These are phyloP conservation scores for Mystacornis crossleyi DNA, from an alignment of 2,113 vertebrate genomes.

Conservation along the genomic window DNA sequence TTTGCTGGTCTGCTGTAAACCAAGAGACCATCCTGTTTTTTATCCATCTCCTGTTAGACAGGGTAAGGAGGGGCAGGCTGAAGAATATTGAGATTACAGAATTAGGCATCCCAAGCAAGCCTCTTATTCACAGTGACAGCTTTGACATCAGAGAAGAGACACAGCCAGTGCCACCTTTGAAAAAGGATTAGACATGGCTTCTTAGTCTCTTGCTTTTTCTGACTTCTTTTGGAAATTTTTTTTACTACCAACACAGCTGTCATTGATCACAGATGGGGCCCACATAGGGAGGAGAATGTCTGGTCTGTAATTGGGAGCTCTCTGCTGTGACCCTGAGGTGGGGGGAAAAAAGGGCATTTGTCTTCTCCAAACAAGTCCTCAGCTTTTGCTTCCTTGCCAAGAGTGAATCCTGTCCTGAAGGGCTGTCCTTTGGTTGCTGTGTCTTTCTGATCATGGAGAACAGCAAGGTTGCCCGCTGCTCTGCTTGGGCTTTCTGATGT, in stretches of 20 bases:
- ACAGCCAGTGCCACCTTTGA: neutral
- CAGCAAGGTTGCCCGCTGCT: neutral
- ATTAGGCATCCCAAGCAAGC: neutral
- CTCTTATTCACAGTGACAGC: neutral
- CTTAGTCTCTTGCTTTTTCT: slow-evolving; percentile 9
- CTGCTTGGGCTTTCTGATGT: neutral
- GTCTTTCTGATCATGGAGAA: neutral
- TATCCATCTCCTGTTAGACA: neutral
- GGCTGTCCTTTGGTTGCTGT: neutral
- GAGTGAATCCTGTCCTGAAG: neutral
- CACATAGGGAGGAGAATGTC: neutral
- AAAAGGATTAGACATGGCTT: slow-evolving; percentile 29
- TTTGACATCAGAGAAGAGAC: neutral
- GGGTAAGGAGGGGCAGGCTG: neutral
- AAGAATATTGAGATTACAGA: neutral
- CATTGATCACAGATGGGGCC: neutral
- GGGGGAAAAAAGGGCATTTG: neutral
- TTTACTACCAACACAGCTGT: neutral
- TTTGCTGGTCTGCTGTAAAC: neutral
- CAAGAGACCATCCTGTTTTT: neutral
- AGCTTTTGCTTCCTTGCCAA: neutral
- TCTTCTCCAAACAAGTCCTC: neutral
- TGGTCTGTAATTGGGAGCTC: neutral
- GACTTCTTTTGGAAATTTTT: neutral
- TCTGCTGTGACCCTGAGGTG: neutral